Conservation (phyloP, 1,140 invertebrate genomes). For the Dinothrombium tinctorium region DNA sequence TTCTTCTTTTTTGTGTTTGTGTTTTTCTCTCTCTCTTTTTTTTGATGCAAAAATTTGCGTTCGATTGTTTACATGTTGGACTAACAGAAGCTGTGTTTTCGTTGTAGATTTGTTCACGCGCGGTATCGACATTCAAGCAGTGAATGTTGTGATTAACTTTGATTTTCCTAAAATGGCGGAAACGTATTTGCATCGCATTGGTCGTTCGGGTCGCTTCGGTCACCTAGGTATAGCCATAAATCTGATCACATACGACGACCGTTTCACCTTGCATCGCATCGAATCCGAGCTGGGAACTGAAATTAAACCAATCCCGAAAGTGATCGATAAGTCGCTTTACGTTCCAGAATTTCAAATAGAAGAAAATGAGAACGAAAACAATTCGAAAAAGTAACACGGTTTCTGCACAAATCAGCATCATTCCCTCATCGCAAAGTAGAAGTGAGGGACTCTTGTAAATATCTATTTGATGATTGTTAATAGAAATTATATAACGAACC, state of each 20-base stretch:
- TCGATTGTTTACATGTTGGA: not conserved
- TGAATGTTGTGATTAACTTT: slow-evolving; percentile 99
- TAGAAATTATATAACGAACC: too few species aligned
- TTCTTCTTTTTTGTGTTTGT: not conserved
- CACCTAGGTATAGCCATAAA: slow-evolving; percentile 98
- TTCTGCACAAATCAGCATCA: too few species aligned
- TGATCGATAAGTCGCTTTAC: slow-evolving; percentile 87
- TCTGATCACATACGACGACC: slow-evolving; percentile 96
- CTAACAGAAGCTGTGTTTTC: too few species aligned
- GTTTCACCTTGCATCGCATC: slow-evolving; percentile 88
- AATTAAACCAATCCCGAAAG: slow-evolving; percentile 98
- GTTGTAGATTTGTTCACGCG: slow-evolving; percentile 88
- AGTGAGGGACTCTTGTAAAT: too few species aligned
- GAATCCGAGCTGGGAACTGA: slow-evolving; percentile 95
- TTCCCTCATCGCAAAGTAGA: too few species aligned
- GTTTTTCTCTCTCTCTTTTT: not conserved
- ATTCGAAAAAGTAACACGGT: too few species aligned
- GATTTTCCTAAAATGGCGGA: slow-evolving; percentile 99
- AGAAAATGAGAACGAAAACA: slow-evolving; percentile 19
- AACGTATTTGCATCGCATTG: slow-evolving; percentile 97
- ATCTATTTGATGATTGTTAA: too few species aligned
- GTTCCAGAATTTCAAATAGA: slow-evolving; percentile 48
- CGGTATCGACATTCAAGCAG: slow-evolving; percentile 98
- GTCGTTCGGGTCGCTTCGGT: slow-evolving; percentile 91
- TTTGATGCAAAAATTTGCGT: not conserved